Percentiles rank a stretch among this genome's conserved stretches.
Evolutionary conservation across 2,113 vertebrate species (phyloP).

Genomic region (Chamaea fasciata): DNA sequence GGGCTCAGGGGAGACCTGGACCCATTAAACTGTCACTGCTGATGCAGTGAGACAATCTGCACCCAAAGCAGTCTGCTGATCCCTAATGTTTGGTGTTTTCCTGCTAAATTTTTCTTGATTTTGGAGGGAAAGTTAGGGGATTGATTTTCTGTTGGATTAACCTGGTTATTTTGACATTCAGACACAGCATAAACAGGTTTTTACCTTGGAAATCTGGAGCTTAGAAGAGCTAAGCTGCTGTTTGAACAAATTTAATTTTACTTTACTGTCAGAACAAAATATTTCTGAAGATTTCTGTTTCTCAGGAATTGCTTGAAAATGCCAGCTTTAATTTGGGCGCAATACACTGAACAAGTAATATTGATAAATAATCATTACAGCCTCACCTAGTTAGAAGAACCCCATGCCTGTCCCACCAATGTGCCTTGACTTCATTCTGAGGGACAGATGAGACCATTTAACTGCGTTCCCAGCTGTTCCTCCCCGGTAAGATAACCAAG

Average conservation of each 20-base stretch:
- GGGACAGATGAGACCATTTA: neutral
- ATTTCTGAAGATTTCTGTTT: neutral
- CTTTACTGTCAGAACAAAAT: neutral
- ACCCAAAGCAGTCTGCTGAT: neutral
- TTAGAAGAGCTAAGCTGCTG: neutral
- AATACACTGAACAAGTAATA: neutral
- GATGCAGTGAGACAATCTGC: neutral
- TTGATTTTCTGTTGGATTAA: neutral
- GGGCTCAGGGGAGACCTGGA: neutral
- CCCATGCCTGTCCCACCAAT: neutral
- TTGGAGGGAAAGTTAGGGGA: neutral
- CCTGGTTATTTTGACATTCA: neutral
- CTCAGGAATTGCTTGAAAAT: neutral
- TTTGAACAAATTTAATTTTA: neutral
- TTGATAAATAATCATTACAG: neutral
- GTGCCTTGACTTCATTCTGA: neutral
- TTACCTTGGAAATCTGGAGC: neutral
- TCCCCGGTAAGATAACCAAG: neutral
- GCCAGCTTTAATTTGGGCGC: neutral
- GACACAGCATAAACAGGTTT: neutral
- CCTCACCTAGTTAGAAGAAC: fast-evolving
- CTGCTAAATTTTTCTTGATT: neutral
- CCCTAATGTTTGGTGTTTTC: neutral
- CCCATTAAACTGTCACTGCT: neutral
- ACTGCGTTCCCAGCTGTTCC: neutral